Evolutionary conservation across 2,888 invertebrate species (phyloP).

Genomic region (Lymantria monacha): DNA sequence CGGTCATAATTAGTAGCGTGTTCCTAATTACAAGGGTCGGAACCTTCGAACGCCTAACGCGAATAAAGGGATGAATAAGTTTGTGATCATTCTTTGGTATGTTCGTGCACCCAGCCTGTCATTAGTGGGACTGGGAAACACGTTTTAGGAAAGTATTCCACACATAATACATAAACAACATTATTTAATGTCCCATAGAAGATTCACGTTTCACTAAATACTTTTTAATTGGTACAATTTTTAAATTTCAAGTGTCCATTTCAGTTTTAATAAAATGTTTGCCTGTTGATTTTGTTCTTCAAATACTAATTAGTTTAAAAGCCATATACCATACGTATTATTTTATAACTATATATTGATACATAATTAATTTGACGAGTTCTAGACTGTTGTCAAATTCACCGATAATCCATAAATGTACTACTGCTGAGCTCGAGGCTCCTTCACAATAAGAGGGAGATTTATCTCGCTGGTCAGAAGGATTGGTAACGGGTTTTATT

Average conservation of each 20-base stretch:
- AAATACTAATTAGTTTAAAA: neutral
- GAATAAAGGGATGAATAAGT: slow-evolving; percentile 66
- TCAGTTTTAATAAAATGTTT: slow-evolving; percentile 16
- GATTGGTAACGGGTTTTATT: too few species aligned
- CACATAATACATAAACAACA: slow-evolving; percentile 38
- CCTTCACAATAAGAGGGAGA: too few species aligned
- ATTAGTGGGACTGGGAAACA: slow-evolving; percentile 63
- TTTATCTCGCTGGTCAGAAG: too few species aligned
- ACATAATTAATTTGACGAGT: too few species aligned
- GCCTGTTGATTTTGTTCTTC: slow-evolving; percentile 4
- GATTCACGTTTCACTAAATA: slow-evolving; percentile 48
- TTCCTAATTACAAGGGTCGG: slow-evolving; percentile 66
- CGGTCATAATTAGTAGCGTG: slow-evolving; percentile 47
- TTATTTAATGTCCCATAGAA: slow-evolving; percentile 61
- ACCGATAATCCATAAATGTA: too few species aligned
- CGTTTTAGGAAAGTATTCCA: slow-evolving; percentile 57
- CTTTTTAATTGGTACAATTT: slow-evolving; percentile 27
- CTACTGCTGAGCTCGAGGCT: too few species aligned
- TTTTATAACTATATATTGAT: too few species aligned
- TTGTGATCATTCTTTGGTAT: slow-evolving; percentile 64
- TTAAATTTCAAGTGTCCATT: slow-evolving; percentile 28
- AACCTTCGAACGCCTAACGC: slow-evolving; percentile 49
- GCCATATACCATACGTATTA: too few species aligned
- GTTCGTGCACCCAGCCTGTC: slow-evolving; percentile 54
- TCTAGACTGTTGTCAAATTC: too few species aligned